A percentile compares a stretch with the other conserved stretches of the same genome.
These are phyloP conservation scores for Odontophorus gujanensis DNA, from an alignment of 2,113 vertebrate species.

Conservation along the genomic window DNA sequence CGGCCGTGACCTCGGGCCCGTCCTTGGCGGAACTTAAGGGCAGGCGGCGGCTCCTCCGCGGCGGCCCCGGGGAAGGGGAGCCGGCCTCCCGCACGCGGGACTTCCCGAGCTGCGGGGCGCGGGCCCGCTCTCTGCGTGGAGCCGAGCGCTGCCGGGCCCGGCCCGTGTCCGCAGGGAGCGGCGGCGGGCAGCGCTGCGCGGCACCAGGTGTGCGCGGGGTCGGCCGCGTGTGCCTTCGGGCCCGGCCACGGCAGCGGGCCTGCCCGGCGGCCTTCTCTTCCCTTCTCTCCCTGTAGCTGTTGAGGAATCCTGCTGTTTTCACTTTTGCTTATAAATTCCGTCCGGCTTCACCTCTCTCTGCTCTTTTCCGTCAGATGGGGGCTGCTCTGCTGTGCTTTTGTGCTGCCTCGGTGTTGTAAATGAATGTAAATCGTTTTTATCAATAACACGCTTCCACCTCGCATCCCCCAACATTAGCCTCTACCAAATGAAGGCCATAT, in stretches of 20 bases:
- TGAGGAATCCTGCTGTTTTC: background rate
- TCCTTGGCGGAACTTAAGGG: too few relatives aligned
- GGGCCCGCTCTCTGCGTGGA: too few relatives aligned
- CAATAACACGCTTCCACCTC: background rate
- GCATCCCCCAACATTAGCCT: background rate
- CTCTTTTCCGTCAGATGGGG: background rate
- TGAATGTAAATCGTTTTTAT: background rate
- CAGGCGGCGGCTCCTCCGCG: too few relatives aligned
- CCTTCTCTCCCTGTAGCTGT: background rate
- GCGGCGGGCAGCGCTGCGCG: too few relatives aligned
- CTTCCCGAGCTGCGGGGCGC: too few relatives aligned
- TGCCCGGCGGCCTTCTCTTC: background rate
- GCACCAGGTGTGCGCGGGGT: too few relatives aligned
- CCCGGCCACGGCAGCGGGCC: fast-evolving
- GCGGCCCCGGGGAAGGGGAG: too few relatives aligned
- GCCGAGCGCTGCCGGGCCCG: too few relatives aligned
- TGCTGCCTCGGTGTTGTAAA: background rate
- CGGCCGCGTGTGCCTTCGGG: background rate
- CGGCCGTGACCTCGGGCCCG: too few relatives aligned
- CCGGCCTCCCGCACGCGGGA: too few relatives aligned
- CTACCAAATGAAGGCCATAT: background rate
- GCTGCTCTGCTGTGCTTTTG: background rate
- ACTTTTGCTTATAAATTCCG: background rate
- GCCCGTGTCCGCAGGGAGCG: too few relatives aligned
- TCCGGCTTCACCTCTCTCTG: background rate